Percentiles rank a stretch among this genome's conserved stretches.
These are phyloP conservation scores for Neogale vison DNA, from an alignment of 2,113 vertebrate species.

Conservation along the genomic window DNA sequence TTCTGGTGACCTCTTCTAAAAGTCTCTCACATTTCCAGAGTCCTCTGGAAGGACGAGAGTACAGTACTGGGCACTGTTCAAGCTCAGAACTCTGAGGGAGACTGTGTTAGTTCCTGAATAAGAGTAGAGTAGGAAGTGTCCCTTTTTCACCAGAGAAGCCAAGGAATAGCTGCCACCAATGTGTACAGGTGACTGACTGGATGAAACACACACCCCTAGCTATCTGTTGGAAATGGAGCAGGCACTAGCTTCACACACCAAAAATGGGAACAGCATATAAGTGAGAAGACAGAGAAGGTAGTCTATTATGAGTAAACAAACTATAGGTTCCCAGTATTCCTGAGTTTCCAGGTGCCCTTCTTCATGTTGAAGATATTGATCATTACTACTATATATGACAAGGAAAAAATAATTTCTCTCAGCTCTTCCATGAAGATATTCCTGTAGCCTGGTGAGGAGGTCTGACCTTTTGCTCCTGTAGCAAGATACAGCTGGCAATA, in stretches of 20 bases:
- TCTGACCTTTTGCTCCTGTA: not conserved
- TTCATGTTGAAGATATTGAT: not conserved
- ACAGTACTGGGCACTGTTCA: not conserved
- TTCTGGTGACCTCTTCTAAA: not conserved
- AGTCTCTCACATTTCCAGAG: not conserved
- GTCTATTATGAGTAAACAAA: not conserved
- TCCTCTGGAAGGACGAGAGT: not conserved
- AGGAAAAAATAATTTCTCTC: not conserved
- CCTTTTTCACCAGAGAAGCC: not conserved
- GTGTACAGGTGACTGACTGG: not conserved
- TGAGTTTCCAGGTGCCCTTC: not conserved
- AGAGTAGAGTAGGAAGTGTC: not conserved
- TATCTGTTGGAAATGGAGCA: not conserved
- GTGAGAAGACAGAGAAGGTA: not conserved
- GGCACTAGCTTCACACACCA: not conserved
- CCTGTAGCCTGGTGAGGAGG: not conserved
- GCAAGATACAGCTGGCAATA: not conserved
- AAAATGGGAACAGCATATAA: not conserved
- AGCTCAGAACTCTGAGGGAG: not conserved
- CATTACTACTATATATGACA: not conserved
- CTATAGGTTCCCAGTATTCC: not conserved
- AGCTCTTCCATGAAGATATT: not conserved
- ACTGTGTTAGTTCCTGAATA: not conserved
- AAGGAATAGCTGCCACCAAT: not conserved
- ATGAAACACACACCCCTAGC: not conserved